Base-by-base conservation (phyloP, 2,113 vertebrate species). In the Erythrolamprus reginae region DNA sequence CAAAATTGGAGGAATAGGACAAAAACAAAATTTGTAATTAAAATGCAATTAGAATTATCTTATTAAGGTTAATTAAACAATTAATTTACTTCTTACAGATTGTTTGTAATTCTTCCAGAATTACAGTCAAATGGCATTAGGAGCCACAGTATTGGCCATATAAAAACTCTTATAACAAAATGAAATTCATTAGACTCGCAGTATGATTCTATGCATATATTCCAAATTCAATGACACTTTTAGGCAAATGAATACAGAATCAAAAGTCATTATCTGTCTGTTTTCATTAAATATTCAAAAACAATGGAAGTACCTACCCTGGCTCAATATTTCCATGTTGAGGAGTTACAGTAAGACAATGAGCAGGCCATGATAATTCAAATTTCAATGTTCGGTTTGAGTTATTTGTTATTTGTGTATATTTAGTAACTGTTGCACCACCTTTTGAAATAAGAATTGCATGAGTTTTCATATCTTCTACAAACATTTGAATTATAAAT, bases 301-400 rank as follows among this genome's bases (percentile, higher is more conserved):
- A 1, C 2, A 88, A 88, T 0, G 0, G 91, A 88, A 88, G 84
- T 26, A 82, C 98, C 96, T 98, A 99, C 99, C 98, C 93, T 84
- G 99, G 98, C 61, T 98, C 96, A 3, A 99, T 94, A 89, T 95
- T 89, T 92, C 99, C 99, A 82, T 98, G 98, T 52, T 99, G 98
- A 42, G 99, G 99, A 9, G 98, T 99, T 94, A 99, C 95, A 33
- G 98, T 99, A 85, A 99, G 98, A 92, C 98, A 99, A 93, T 99
- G 98, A 86, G 98, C 98, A 3, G 99, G 99, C 99, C 99, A 99
- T 2, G 98, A 99, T 58, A 99, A 94, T 86, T 99, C 98, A 97
- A 99, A 99, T 77, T 94, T 96, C 95, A 99, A 92, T 21, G 93
- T 93, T 90, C 95, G 97, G 10, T 89, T 93, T 9, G 98, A 98